Evolutionary conservation across 2,797 vertebrate species (phyloP).

Genomic region (Rhabdomys pumilio): DNA sequence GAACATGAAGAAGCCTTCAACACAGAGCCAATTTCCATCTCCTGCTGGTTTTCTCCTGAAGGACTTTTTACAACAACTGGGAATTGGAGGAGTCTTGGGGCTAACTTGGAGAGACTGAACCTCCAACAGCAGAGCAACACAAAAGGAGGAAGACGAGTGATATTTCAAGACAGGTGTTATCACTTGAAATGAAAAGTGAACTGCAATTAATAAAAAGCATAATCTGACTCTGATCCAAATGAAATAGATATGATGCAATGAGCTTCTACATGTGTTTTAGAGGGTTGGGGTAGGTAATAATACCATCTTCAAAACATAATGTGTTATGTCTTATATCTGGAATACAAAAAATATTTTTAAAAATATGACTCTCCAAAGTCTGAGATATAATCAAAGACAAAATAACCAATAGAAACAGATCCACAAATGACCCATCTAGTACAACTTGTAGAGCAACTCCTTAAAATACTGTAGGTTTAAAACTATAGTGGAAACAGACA

Average conservation of each 20-base stretch:
- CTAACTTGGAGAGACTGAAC: slow-evolving; percentile 2
- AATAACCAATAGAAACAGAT: background rate
- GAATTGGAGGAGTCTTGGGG: background rate
- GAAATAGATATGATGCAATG: background rate
- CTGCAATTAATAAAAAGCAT: background rate
- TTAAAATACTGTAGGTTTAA: background rate
- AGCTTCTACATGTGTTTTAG: background rate
- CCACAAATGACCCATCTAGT: background rate
- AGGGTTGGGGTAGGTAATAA: background rate
- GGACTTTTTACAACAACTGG: slow-evolving; percentile 1
- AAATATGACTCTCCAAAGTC: background rate
- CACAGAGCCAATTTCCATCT: background rate
- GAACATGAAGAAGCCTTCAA: background rate
- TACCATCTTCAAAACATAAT: background rate
- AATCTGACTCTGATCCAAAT: background rate
- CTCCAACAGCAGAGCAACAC: background rate
- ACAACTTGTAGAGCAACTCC: background rate
- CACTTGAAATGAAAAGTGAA: background rate
- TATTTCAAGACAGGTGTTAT: slow-evolving; percentile 14
- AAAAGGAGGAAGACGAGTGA: background rate
- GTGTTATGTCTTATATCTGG: background rate
- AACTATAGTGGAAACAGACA: background rate
- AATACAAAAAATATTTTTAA: background rate
- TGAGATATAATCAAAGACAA: background rate
- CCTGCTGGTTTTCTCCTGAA: background rate